Conservation (phyloP, 2,797 vertebrate genomes). For the Hippoglossus hippoglossus region DNA sequence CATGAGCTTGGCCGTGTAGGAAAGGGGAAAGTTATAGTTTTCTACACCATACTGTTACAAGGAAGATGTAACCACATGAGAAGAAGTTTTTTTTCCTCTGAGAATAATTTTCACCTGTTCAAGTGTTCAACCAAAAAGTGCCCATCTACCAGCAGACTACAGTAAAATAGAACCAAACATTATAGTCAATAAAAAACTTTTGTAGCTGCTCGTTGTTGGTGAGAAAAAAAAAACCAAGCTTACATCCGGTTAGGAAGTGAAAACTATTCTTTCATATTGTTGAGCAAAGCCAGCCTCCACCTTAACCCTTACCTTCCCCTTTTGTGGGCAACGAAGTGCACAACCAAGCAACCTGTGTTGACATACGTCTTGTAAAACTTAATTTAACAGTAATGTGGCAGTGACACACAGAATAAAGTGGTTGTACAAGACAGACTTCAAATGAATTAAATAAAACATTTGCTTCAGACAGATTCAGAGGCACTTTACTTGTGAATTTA, state of each 20-base stretch:
- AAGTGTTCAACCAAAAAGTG: too few species aligned
- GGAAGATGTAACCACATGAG: constrained; percentile 6
- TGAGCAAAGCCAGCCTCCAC: neutral
- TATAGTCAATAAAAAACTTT: neutral
- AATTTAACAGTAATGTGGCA: neutral
- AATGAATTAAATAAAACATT: constrained; percentile 7
- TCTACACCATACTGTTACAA: constrained; percentile 5
- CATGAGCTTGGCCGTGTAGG: neutral
- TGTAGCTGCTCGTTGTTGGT: neutral
- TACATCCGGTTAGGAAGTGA: constrained; percentile 1
- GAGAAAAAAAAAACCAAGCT: constrained; percentile 4
- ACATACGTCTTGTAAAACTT: neutral
- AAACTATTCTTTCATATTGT: constrained; percentile 3
- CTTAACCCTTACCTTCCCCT: constrained; percentile 13
- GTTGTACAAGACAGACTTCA: constrained; percentile 13
- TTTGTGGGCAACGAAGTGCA: constrained; percentile 11
- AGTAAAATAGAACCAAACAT: neutral
- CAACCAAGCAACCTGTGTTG: constrained; percentile 1
- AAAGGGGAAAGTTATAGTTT: constrained; percentile 3
- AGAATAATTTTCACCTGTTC: too few species aligned
- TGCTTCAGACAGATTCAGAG: neutral
- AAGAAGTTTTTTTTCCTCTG: neutral
- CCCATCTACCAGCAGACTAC: neutral
- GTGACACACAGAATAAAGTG: neutral
- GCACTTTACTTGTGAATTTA: neutral